These are phyloP conservation scores for Diplodus puntazzo DNA, from an alignment of 2,797 vertebrate genomes.

Conservation along the genomic window DNA sequence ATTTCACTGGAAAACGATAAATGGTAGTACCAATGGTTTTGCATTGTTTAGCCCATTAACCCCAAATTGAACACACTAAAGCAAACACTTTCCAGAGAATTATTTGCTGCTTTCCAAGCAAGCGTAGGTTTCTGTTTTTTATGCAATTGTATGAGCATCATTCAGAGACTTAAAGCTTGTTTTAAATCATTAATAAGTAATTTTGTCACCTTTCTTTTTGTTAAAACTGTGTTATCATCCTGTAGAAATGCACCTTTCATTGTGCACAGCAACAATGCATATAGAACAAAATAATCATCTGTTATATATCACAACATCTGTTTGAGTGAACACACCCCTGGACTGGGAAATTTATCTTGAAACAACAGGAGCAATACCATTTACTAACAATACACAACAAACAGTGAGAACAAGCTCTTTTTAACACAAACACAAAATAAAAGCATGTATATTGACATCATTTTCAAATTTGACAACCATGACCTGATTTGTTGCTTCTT, in stretches of 20 bases:
- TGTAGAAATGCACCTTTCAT: not conserved
- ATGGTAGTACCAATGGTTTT: conserved; percentile 41
- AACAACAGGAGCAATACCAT: not conserved
- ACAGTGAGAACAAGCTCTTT: not conserved
- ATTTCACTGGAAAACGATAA: conserved; percentile 63
- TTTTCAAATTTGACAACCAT: not conserved
- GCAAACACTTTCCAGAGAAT: conserved; percentile 54
- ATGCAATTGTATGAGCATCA: conserved; percentile 24
- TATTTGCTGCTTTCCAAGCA: conserved; percentile 43
- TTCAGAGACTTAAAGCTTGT: conserved; percentile 20
- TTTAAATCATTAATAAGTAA: conserved; percentile 39
- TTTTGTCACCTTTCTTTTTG: conserved; percentile 34
- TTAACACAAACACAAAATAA: not conserved
- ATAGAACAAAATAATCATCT: conserved; percentile 1
- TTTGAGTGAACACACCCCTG: not conserved
- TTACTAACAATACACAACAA: not conserved
- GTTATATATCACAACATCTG: conserved; percentile 1
- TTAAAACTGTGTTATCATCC: conserved; percentile 8
- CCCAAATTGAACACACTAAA: conserved; percentile 63
- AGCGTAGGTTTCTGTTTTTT: conserved; percentile 42
- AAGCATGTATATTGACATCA: not conserved
- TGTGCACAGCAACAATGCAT: conserved; percentile 1
- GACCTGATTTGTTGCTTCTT: not conserved
- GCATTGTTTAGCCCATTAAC: conserved; percentile 73
- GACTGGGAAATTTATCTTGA: not conserved